Percentiles rank a stretch among this genome's conserved stretches.
Evolutionary conservation across 2,797 vertebrate species (phyloP).

Genomic region (Paramormyrops hopkinsi): DNA sequence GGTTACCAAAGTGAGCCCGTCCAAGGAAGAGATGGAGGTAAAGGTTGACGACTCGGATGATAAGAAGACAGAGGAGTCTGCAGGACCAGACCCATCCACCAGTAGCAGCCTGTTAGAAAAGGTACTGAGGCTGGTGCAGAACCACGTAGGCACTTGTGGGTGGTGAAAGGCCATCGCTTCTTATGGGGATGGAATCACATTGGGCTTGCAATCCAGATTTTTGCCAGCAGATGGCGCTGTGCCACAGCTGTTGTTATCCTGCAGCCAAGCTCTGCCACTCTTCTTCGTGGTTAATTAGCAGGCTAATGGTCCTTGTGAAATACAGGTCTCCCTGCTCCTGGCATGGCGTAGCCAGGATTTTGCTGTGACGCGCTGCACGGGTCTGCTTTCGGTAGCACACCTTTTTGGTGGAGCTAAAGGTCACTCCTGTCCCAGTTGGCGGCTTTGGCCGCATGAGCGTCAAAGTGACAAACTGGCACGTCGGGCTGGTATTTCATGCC

Average conservation of each 20-base stretch:
- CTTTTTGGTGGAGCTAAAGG: slow-evolving; percentile 19
- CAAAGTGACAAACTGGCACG: background rate
- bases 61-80: slow-evolving; percentile 13
- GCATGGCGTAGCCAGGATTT: slow-evolving; percentile 41
- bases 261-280: slow-evolving; percentile 24
- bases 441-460: slow-evolving; percentile 7
- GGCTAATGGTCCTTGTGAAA: slow-evolving; percentile 54
- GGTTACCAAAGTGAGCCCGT: slow-evolving; percentile 31
- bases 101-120: slow-evolving; percentile 30
- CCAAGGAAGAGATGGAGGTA: slow-evolving; percentile 35
- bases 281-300: slow-evolving; percentile 50
- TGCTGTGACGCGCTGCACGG: slow-evolving; percentile 50
- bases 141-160: background rate
- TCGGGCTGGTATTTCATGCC: background rate
- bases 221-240: slow-evolving; percentile 53
- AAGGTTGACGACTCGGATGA: slow-evolving; percentile 28
- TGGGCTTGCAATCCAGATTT: background rate
- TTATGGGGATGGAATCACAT: background rate
- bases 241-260: slow-evolving; percentile 28
- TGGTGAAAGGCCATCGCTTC: background rate
- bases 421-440: slow-evolving; percentile 19
- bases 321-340: slow-evolving; percentile 39
- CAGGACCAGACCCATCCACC: slow-evolving; percentile 30
- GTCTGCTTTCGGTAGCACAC: slow-evolving; percentile 39
- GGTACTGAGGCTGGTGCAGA: slow-evolving; percentile 29